Percentiles rank a stretch among this genome's conserved stretches.
Evolutionary conservation across 2,888 invertebrate genomes (phyloP).

Genomic region (Glaucopsyche alexis): DNA sequence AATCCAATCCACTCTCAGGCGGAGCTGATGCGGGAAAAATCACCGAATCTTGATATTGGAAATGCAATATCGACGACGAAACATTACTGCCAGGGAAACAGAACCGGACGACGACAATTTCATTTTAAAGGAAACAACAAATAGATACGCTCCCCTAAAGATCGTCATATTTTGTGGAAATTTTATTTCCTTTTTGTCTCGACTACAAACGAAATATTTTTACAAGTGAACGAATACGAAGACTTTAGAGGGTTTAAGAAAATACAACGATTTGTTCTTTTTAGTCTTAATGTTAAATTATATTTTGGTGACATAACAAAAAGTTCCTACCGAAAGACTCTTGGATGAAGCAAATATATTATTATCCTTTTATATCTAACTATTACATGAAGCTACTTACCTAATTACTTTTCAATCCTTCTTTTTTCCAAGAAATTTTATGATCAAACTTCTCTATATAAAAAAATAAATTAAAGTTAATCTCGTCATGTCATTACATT

Average conservation of each 20-base stretch:
- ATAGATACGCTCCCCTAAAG: constrained; percentile 12
- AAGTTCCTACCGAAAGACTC: not conserved
- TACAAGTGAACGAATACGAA: not conserved
- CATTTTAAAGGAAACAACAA: constrained; percentile 28
- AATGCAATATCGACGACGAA: constrained; percentile 27
- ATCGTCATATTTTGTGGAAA: constrained; percentile 23
- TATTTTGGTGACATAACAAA: not conserved
- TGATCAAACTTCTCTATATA: too few species aligned
- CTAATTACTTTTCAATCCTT: too few species aligned
- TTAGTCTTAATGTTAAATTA: not conserved
- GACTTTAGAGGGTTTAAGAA: not conserved
- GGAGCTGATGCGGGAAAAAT: constrained; percentile 21
- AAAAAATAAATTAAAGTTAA: too few species aligned
- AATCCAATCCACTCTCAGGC: constrained; percentile 17
- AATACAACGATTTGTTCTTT: not conserved
- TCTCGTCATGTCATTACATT: not conserved
- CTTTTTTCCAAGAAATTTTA: too few species aligned
- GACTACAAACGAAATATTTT: constrained; percentile 22
- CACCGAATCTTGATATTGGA: constrained; percentile 27
- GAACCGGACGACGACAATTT: constrained; percentile 22
- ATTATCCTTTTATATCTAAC: too few species aligned
- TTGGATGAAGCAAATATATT: not conserved
- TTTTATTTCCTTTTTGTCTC: not conserved
- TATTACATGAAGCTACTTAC: too few species aligned
- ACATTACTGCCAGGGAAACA: constrained; percentile 14